A percentile compares a stretch with the other conserved stretches of the same genome.
Conservation (phyloP, 2,113 vertebrate genomes). For the Vidua chalybeata region DNA sequence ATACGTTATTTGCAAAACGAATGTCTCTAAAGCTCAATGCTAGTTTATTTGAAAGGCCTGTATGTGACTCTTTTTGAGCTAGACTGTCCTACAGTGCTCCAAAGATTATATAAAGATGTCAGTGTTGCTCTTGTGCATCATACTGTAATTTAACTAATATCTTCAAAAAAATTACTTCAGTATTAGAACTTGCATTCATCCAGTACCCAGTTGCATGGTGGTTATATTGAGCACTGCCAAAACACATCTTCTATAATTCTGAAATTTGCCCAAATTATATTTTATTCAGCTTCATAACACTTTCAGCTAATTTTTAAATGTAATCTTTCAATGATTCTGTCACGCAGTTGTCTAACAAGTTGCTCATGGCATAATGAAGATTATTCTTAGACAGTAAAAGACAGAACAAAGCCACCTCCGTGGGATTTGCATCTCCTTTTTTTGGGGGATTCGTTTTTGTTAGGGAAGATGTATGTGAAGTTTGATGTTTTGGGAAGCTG, state of each 20-base stretch:
- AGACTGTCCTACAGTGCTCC: background rate
- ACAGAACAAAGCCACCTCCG: background rate
- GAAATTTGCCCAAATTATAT: background rate
- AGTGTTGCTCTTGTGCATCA: background rate
- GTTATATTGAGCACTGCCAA: background rate
- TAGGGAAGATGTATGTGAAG: background rate
- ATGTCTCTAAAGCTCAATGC: background rate
- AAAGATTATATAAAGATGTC: background rate
- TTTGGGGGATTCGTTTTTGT: background rate
- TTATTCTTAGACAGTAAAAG: constrained; percentile 21
- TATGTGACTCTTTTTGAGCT: background rate
- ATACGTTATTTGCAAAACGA: background rate
- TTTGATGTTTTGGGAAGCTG: background rate
- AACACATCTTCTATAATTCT: background rate
- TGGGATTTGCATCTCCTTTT: background rate
- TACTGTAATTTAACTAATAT: background rate
- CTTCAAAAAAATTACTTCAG: background rate
- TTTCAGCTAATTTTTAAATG: constrained; percentile 34
- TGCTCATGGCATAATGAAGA: background rate
- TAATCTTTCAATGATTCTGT: constrained; percentile 27
- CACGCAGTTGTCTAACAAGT: constrained; percentile 39
- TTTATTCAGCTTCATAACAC: constrained; percentile 4
- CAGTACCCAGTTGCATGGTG: background rate
- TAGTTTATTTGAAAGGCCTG: background rate
- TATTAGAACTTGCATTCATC: background rate